Evolutionary conservation across 2,888 invertebrate genomes (phyloP), one percentile per base, ranked within the genome.

Genomic region (Phengaris alcon): DNA sequence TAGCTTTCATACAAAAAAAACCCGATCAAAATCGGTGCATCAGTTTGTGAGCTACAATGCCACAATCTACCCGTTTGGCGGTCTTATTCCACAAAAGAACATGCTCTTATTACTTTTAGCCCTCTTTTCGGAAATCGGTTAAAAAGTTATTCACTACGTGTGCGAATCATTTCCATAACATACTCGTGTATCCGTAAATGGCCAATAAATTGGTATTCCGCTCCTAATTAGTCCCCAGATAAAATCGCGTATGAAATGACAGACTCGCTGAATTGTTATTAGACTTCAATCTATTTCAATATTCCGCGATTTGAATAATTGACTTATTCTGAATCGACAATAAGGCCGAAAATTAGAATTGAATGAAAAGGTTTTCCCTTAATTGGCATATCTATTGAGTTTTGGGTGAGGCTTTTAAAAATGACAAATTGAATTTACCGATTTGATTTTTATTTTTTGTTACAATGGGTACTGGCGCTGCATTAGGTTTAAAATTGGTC

Each of bases 281-380:
- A 69, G 69, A 69, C 48, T 69, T 48, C 69, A 69, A 69, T 48
- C 69, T 15, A 48, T 69, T 69, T 69, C 69, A 69, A 69, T 68
- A 69, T 48, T 48, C 48, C 46, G 6, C 48, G 9, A 48, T 48
- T 48, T 64, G 64, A 64, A 48, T 69, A 69, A 69, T 69, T 69
- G 69, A 8, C 69, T 69, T 15, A 48, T 69, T 69, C 69, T 15
- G 69, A 69, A 69, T 69, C 46, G 69, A 5, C 69, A 69, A 69
- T 69, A 48, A 48, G 69, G 48, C 15, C 8, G 48, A 48, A 48
- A 68, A 69, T 69, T 46, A 69, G 13, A 69, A 64, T 64, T 35
- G 64, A 44, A 64, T 64, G 64, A 64, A 64, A 64, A 64, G 64
- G 35, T 64, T 64, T 52, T 44, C 13, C 6, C 64, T 44, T 22